These are phyloP conservation scores for Leptobrachium ailaonicum DNA, from an alignment of 2,113 vertebrate species.

Conservation along the genomic window DNA sequence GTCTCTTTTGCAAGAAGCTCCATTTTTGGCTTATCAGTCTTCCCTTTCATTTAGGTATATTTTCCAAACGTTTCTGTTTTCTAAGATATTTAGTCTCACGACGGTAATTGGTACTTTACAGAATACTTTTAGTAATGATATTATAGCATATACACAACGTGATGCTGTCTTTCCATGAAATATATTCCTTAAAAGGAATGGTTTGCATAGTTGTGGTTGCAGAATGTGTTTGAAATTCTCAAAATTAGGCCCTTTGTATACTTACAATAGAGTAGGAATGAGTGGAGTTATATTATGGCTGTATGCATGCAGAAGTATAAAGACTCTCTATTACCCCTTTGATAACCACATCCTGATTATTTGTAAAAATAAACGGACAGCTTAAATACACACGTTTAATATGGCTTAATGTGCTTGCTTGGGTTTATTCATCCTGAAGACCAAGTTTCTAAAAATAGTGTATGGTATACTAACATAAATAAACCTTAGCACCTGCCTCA, in stretches of 20 bases:
- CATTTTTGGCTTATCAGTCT: no score
- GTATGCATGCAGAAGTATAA: slow-evolving; percentile 62
- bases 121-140: not conserved
- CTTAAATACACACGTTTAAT: slow-evolving; percentile 68
- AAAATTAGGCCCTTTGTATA: slow-evolving; percentile 1
- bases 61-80: no score
- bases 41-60: no score
- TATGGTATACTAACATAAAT: slow-evolving; percentile 64
- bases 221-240: not conserved
- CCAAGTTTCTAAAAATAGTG: slow-evolving; percentile 68
- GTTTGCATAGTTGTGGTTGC: slow-evolving; percentile 15
- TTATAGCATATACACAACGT: not conserved
- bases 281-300: slow-evolving; percentile 64
- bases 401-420: slow-evolving; percentile 60
- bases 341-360: slow-evolving; percentile 77
- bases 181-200: not conserved
- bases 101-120: no score
- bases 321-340: slow-evolving; percentile 58
- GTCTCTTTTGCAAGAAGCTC: no score
- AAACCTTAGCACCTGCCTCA: slow-evolving; percentile 68
- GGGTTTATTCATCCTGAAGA: slow-evolving; percentile 64
- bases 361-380: slow-evolving; percentile 70
- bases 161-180: not conserved
- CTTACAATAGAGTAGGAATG: slow-evolving; percentile 46
- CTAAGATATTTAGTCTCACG: no score